Base-by-base conservation (phyloP, 2,113 vertebrate genomes). In the Carollia perspicillata region DNA sequence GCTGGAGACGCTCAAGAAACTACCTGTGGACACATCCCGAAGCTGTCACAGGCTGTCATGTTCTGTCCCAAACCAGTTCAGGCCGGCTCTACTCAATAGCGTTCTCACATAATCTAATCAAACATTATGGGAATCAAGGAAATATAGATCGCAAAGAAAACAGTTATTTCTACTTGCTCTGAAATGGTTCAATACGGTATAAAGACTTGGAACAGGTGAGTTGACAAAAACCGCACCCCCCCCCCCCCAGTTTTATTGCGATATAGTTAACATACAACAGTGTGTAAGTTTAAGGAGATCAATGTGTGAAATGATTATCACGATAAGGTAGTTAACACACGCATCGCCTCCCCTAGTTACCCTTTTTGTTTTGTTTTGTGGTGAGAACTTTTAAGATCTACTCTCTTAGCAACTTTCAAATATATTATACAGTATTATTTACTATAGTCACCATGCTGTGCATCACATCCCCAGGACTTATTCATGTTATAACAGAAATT, bases 11-110 rank as follows among this genome's bases (percentile, higher is more conserved):
- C 8, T 12, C 13, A 6, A 42, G 65, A 51, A 30, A 30, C 51
- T 30, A 10, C 11, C 8, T 5, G 1, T 0, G 12, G 42, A 8
- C 35, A 55, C 13, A 23, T 3, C 6, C 18, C 2, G 35, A 6
- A 22, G 79, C 42, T 9, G n/a, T 11, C 7, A 40, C 16, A 65
- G 16, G 16, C 58, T 40, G 55, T 58, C 37, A 12, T 22, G 11
- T 17, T 55, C 28, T 37, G 20, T 42, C 65, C 8, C 40, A 71
- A 28, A 33, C 18, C 12, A 35, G 55, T n/a, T 58, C 12, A 6
- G 8, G 23, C 17, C n/a, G 63, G 83, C 68, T 91, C 23, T 71
- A 14, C 26, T 33, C 0, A 16, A 30, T 37, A 37, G 13, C 10
- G 8, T 22, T 30, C 20, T 30, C 84, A 88, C 6, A 40, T 33